Conservation (phyloP, 2,888 invertebrate genomes). For the Mythimna albipuncta region DNA sequence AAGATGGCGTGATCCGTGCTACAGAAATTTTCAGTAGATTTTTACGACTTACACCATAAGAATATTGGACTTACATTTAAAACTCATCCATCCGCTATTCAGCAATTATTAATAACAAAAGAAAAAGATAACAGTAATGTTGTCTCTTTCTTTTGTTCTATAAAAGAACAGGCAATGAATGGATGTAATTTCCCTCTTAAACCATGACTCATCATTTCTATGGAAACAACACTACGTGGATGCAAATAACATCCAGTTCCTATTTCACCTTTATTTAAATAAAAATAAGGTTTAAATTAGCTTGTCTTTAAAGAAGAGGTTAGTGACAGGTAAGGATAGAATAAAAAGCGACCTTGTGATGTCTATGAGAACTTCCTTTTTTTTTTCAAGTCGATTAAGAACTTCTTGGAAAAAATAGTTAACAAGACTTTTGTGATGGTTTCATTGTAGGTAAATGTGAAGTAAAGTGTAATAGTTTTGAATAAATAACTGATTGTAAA, state of each 20-base stretch:
- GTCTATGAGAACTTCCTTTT: conserved; percentile 50
- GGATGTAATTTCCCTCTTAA: conserved; percentile 52
- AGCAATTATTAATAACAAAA: conserved; percentile 33
- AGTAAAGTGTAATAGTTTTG: not conserved
- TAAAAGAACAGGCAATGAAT: conserved; percentile 45
- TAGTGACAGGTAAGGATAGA: conserved; percentile 21
- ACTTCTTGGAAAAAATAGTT: conserved; percentile 35
- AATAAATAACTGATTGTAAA: no score
- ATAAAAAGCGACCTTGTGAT: conserved; percentile 52
- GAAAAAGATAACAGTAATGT: conserved; percentile 55
- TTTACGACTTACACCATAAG: not conserved
- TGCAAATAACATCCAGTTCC: conserved; percentile 17
- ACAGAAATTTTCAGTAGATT: not conserved
- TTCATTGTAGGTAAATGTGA: not conserved
- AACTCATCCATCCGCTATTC: conserved; percentile 7
- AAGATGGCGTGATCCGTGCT: no score
- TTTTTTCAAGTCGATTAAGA: conserved; percentile 19
- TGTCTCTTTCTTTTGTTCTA: not conserved
- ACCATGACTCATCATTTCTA: conserved; percentile 54
- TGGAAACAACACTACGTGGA: conserved; percentile 33
- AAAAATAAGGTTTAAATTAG: conserved; percentile 20
- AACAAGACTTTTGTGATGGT: not conserved
- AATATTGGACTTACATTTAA: not conserved
- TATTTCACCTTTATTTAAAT: conserved; percentile 12
- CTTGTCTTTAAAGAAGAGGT: conserved; percentile 1